Evolutionary conservation across 1,140 invertebrate genomes (phyloP).

Genomic region (Macrocentrus cingulum): DNA sequence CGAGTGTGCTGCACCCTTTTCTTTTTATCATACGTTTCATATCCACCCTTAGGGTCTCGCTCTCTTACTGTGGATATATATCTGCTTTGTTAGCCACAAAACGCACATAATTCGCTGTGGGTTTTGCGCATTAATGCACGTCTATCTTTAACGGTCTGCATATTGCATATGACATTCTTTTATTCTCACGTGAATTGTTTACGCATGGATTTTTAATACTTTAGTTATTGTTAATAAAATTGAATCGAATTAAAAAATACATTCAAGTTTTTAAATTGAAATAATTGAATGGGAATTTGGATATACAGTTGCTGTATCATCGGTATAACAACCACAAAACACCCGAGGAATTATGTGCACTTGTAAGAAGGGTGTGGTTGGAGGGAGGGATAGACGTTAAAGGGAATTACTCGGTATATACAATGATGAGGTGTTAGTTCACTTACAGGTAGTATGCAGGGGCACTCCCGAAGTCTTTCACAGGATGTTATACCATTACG

Average conservation of each 20-base stretch:
- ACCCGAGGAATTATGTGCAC: no score
- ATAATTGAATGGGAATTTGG: neutral
- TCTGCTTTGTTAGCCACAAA: neutral
- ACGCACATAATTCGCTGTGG: neutral
- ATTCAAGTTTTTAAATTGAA: no score
- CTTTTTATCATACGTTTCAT: constrained; percentile 16
- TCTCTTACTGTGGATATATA: neutral
- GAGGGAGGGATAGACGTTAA: neutral
- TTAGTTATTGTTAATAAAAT: no score
- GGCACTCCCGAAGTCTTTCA: neutral
- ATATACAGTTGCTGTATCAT: neutral
- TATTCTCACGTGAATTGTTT: neutral
- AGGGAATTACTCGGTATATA: neutral
- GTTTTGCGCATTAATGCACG: neutral
- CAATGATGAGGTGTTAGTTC: no score
- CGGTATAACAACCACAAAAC: neutral
- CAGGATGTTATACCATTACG: neutral
- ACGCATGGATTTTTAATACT: neutral
- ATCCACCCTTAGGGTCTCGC: neutral
- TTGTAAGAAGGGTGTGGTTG: neutral
- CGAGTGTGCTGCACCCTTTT: constrained; percentile 20
- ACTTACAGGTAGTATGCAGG: neutral
- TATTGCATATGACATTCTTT: neutral
- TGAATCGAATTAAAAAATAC: no score
- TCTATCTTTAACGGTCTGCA: neutral